Evolutionary conservation across 1,140 invertebrate species (phyloP), one percentile per base, ranked within the genome.

Genomic region (Thaumetopoea pityocampa): DNA sequence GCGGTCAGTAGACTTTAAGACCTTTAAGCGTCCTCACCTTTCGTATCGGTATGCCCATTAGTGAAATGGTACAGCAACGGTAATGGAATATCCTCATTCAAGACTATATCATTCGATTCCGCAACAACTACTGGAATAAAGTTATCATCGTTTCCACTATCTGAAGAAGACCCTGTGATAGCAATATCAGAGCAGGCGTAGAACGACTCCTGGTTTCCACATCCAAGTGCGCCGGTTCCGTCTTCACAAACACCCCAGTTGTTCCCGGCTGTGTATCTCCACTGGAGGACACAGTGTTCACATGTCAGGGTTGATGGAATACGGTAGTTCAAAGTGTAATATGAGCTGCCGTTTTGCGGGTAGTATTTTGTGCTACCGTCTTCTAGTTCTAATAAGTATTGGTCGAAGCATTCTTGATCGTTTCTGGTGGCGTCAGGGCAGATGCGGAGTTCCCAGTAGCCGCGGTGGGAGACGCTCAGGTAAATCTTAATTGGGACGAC

Each of bases 171-270:
- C 8, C 41, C 40, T 20, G 38, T 19, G 6, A 97, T 92, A 0
- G 88, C 76, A 4, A 96, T 90, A 58, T 96, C 95, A 0, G 94
- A 90, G 57, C 95, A 96, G 0, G 92, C 90, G 1, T 93, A 87
- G 67, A 96, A 97, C 56, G 94, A 91, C 68, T 96, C 94, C 76
- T 96, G 94, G 1, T 90, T 88, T 0, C 94, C 94, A 65, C 94
- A 96, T 88, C 93, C 34, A 89, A 90, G 6, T 80, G 88, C 49
- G 86, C 89, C 49, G 2, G 88, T 88, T 1, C 91, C 92, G 58
- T 94, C 90, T 2, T 78, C 78, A 54, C 92, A 94, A 0, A 85
- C 86, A 1, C 92, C 92, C 92, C 92, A 93, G 64, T 92, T 93
- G 64, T 94, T 93, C 0, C 92, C 93, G 20, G 92, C 91, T 5